Evolutionary conservation across 1,140 invertebrate genomes (phyloP).

Genomic region (Zaprionus nigranus): DNA sequence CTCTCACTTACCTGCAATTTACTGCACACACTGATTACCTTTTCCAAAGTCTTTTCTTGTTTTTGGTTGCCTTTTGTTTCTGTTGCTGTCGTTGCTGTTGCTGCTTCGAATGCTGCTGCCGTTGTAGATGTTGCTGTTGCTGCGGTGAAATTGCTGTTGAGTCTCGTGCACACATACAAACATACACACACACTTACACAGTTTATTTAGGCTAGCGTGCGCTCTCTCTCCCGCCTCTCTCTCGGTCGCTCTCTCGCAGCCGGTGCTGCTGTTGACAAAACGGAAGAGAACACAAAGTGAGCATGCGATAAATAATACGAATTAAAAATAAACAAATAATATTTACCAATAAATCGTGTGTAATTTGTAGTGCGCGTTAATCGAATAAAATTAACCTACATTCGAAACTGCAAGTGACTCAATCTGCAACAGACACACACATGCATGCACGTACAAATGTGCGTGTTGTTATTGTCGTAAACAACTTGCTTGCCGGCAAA

Average conservation of each 20-base stretch:
- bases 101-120: slow-evolving; percentile 11
- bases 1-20: slow-evolving; percentile 29
- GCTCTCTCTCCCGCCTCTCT: slow-evolving; percentile 10
- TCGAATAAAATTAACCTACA: slow-evolving; percentile 6
- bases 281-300: slow-evolving; percentile 17
- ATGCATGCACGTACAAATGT: neutral
- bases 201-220: slow-evolving; percentile 39
- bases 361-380: neutral
- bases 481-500: slow-evolving; percentile 43
- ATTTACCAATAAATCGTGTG: neutral
- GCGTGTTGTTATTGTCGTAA: slow-evolving; percentile 29
- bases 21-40: slow-evolving; percentile 9
- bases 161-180: slow-evolving; percentile 14
- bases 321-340: neutral
- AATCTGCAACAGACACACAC: slow-evolving; percentile 6
- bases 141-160: slow-evolving; percentile 50
- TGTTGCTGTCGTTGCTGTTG: slow-evolving; percentile 20
- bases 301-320: neutral
- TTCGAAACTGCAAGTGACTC: slow-evolving; percentile 9
- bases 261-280: slow-evolving; percentile 27
- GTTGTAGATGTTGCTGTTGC: slow-evolving; percentile 33
- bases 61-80: slow-evolving; percentile 19
- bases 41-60: slow-evolving; percentile 17
- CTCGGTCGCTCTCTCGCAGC: slow-evolving; percentile 7
- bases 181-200: slow-evolving; percentile 8